Conservation (phyloP, 2,888 invertebrate genomes). For the Tetragonula carbonaria region DNA sequence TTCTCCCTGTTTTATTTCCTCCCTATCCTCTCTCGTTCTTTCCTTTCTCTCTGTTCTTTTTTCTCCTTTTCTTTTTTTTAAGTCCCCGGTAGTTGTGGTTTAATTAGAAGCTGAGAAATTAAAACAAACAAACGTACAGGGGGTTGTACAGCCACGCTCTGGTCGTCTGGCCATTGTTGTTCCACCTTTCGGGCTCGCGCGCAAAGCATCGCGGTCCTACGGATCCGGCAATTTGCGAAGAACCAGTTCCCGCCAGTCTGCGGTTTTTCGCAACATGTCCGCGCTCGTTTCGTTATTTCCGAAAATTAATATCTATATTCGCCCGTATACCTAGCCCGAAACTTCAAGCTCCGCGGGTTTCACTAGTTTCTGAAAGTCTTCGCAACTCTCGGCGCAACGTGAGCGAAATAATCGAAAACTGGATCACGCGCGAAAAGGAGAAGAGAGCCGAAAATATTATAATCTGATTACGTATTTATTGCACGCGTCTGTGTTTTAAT, state of each 20-base stretch:
- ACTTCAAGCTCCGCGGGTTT: background rate
- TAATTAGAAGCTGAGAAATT: slow-evolving; percentile 73
- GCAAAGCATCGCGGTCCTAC: slow-evolving; percentile 32
- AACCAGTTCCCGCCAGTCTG: slow-evolving; percentile 9
- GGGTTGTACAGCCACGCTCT: slow-evolving; percentile 11
- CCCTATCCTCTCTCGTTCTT: too few relatives aligned
- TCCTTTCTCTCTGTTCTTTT: background rate
- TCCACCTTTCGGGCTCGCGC: slow-evolving; percentile 43
- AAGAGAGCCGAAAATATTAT: background rate
- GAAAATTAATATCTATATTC: slow-evolving; percentile 50
- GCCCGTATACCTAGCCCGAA: background rate
- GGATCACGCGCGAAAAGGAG: too few relatives aligned
- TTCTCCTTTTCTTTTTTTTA: slow-evolving; percentile 1
- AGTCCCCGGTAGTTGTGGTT: slow-evolving; percentile 64
- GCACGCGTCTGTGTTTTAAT: background rate
- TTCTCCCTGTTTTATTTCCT: too few relatives aligned
- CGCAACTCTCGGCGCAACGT: accelerated
- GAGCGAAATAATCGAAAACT: background rate
- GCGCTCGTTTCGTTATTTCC: slow-evolving; percentile 3
- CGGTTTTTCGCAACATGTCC: slow-evolving; percentile 15
- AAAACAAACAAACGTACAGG: slow-evolving; percentile 68
- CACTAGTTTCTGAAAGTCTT: background rate
- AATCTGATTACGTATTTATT: background rate
- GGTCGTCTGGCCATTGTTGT: slow-evolving; percentile 49
- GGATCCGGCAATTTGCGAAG: slow-evolving; percentile 50